Base-by-base conservation (phyloP, 2,113 vertebrate species). In the Philantomba maxwellii region DNA sequence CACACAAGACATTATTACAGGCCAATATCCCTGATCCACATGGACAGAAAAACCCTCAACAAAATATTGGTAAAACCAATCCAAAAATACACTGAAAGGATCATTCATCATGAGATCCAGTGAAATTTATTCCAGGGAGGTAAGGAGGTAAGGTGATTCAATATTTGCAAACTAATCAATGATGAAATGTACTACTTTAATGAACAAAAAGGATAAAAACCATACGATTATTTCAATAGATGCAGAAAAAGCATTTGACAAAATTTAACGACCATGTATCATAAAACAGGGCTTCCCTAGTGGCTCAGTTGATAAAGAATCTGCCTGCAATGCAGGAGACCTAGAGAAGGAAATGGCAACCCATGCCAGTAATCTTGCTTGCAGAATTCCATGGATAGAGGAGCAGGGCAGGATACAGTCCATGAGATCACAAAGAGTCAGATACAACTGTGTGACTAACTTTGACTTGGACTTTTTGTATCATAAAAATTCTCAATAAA, bases 361-460 rank as follows among this genome's bases (percentile, higher is more conserved):
- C n/a, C n/a, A 12, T 39, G 5, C 10, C 66, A 39, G n/a, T 73
- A 39, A 73, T 39, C 66, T 73, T 73, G 66, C 66, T 73, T 39
- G 66, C 66, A 73, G 19, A 73, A 73, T 73, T 39, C 66, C 66
- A 3, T 39, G n/a, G 66, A 39, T 23, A 6, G 66, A 39, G 36
- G n/a, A 73, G 2, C 66, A 0, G 0, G 66, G 36, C n/a, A 73
- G 66, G n/a, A 73, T 73, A 39, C 0, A 25, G 21, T 39, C 66
- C 66, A 39, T 73, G 10, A 36, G 36, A 73, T 39, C 19, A 39
- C 66, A 73, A 73, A 73, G n/a, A 39, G 66, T 73, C 10, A 3
- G 36, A 25, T 36, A 39, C 66, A 73, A 39, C 66, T 70, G n/a
- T 70, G 64, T 73, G n/a, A 73, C 19, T 23, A 70, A 70, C 10